Percentiles rank a stretch among this genome's conserved stretches.
phyloP scores from a whole-genome alignment of 2,888 invertebrate genomes.

The Branchipolynoe longqiensis region DNA sequence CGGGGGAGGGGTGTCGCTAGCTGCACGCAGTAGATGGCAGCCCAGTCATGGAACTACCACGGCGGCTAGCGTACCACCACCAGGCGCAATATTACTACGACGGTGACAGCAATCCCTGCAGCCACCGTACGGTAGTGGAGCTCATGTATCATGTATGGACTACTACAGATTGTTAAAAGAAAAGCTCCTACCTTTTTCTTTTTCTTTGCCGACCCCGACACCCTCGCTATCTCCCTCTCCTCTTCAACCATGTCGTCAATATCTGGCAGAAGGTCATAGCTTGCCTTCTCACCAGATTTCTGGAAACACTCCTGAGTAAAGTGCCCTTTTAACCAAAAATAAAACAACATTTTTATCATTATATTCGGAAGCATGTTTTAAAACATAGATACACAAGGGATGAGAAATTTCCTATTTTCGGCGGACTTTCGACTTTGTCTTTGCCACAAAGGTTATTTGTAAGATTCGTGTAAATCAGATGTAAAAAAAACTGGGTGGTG shows the following conservation, averaged over 20 bases:
- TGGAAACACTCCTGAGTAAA: conserved; percentile 76
- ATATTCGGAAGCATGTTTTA: background rate
- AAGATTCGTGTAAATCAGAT: no score
- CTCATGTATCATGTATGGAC: no score
- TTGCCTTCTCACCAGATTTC: background rate
- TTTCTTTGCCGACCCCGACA: background rate
- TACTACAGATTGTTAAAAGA: no score
- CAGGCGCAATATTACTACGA: background rate
- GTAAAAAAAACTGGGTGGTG: no score
- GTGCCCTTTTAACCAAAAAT: conserved; percentile 70
- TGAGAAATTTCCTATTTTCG: no score
- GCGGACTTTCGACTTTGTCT: no score
- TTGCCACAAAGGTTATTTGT: no score
- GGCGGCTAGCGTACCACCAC: no score
- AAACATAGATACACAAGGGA: background rate
- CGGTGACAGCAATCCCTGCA: background rate
- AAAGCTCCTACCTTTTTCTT: conserved; percentile 11
- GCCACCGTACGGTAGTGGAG: background rate
- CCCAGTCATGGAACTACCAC: no score
- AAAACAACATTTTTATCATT: background rate
- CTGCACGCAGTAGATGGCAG: no score
- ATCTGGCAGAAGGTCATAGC: conserved; percentile 30
- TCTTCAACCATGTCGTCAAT: conserved; percentile 15
- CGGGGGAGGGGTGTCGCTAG: no score
- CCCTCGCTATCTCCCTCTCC: background rate